A percentile compares a stretch with the other conserved stretches of the same genome.
Conservation (phyloP, 1,140 invertebrate species). For the Anadara kagoshimensis region DNA sequence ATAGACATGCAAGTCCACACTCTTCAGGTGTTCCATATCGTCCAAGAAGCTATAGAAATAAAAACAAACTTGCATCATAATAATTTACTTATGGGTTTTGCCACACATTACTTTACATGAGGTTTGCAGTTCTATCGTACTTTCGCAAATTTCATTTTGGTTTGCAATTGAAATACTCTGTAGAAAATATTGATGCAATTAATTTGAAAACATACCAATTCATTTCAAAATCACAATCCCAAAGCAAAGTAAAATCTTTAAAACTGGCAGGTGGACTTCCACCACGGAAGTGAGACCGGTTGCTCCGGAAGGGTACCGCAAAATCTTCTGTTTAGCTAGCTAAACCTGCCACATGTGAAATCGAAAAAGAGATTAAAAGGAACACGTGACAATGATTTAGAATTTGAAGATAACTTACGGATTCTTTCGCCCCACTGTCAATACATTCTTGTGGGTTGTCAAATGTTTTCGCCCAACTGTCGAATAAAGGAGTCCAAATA, state of each 20-base stretch:
- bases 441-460: slow-evolving; percentile 44
- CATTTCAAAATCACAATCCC: neutral
- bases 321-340: no score
- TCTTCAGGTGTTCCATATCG: slow-evolving; percentile 67
- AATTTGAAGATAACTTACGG: slow-evolving; percentile 58
- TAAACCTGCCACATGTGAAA: no score
- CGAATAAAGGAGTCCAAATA: slow-evolving; percentile 71
- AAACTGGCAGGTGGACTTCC: neutral
- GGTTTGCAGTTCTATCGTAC: neutral
- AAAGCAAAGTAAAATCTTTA: neutral
- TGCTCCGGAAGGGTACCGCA: no score
- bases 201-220: neutral
- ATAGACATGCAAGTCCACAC: slow-evolving; percentile 65
- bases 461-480: slow-evolving; percentile 41
- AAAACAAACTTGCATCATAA: neutral
- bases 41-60: slow-evolving; percentile 62
- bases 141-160: no score
- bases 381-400: no score
- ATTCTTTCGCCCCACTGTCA: slow-evolving; percentile 54
- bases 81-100: neutral
- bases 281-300: no score
- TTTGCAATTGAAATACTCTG: neutral
- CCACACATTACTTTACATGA: neutral
- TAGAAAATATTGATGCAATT: neutral
- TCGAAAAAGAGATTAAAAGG: no score